Conservation (phyloP, 2,888 invertebrate species). For the Chromoteleia sp. region DNA sequence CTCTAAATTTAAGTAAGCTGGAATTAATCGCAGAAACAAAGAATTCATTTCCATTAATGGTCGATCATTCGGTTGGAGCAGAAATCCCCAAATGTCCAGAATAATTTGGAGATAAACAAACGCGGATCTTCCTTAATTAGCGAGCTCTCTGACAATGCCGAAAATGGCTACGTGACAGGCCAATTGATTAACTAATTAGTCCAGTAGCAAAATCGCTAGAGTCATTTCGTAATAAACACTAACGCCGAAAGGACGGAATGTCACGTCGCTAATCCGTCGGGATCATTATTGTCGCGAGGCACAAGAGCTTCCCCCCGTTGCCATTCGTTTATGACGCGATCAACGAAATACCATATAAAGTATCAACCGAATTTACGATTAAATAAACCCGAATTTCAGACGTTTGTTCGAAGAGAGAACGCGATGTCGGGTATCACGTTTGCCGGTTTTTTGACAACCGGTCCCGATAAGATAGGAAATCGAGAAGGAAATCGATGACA, state of each 20-base stretch:
- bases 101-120: slow-evolving; percentile 53
- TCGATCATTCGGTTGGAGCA: slow-evolving; percentile 9
- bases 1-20: neutral
- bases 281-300: slow-evolving; percentile 53
- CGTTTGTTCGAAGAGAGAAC: slow-evolving; percentile 31
- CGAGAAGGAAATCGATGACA: slow-evolving; percentile 72
- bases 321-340: slow-evolving; percentile 59
- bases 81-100: slow-evolving; percentile 44
- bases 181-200: slow-evolving; percentile 69
- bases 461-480: slow-evolving; percentile 77
- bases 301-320: neutral
- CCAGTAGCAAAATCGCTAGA: slow-evolving; percentile 54
- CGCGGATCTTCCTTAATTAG: slow-evolving; percentile 62
- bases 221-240: slow-evolving; percentile 64
- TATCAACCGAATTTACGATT: slow-evolving; percentile 52
- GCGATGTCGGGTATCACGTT: slow-evolving; percentile 47
- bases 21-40: slow-evolving; percentile 2
- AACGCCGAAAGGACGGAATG: slow-evolving; percentile 49
- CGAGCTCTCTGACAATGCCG: slow-evolving; percentile 46
- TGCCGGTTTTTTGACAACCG: slow-evolving; percentile 74
- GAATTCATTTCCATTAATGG: slow-evolving; percentile 44
- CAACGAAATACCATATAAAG: slow-evolving; percentile 62
- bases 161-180: slow-evolving; percentile 53
- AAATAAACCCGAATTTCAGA: slow-evolving; percentile 53
- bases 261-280: slow-evolving; percentile 52